Base-by-base conservation (phyloP, 2,888 invertebrate genomes). In the Encarsia formosa region DNA sequence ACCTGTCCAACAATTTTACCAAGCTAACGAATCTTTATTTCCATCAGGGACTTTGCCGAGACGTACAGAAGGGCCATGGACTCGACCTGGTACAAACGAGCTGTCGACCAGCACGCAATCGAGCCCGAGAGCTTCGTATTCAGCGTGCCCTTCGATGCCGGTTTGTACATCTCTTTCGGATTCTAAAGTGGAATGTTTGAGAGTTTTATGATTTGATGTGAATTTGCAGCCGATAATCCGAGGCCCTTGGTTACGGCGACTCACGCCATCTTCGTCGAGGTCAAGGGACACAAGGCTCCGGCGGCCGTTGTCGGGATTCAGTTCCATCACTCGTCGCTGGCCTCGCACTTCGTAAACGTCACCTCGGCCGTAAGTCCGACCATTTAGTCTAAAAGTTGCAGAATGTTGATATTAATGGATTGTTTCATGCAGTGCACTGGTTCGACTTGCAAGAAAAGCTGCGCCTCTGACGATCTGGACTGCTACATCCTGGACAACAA, bases 401-500 rank as follows among this genome's bases (percentile, higher is more conserved):
- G n/a, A n/a, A n/a, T n/a, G n/a, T n/a, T n/a, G n/a, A n/a, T n/a
- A n/a, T n/a, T n/a, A n/a, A n/a, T n/a, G n/a, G n/a, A n/a, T n/a
- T n/a, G n/a, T n/a, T n/a, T n/a, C n/a, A n/a, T 76, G 49, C 69
- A 87, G 87, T 90, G 90, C 66, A 85, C 86, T 16, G 82, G 80
- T 8, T 79, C 79, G 38, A 48, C 59, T 6, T 91, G 91, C 67
- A 86, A 86, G 66, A 89, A 90, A 66, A 91, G 88, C 1, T 92
- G 92, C 66, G 89, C 88, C 15, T 89, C 89, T 9, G 88, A 88
- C 59, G 89, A 90, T 62, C 76, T 93, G 22, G 92, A 94, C 69
- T 96, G 96, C 72, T 96, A 93, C 70, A 86, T 96, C 29, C 77
- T 96, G 49, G 96, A 96, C 70, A 93, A 95, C 75, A 94, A 92